phyloP scores from a whole-genome alignment of 2,888 invertebrate species.

The Ormyrus pomaceus region DNA sequence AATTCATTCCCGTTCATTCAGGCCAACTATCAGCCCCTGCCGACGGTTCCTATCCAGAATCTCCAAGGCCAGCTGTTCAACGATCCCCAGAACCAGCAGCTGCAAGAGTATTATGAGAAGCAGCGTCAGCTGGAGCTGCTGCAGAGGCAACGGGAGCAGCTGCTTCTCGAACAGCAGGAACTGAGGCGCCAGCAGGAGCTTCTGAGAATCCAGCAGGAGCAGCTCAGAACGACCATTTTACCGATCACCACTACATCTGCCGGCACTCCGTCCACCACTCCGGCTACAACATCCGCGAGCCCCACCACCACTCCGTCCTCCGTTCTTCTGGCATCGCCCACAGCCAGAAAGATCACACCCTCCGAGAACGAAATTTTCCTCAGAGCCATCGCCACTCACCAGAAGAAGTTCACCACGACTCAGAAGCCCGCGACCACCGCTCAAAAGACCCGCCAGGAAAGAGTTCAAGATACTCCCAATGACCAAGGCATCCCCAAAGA shows the following conservation, averaged over 20 bases:
- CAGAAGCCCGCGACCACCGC: slow-evolving; percentile 54
- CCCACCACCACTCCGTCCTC: slow-evolving; percentile 62
- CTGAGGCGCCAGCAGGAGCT: slow-evolving; percentile 87
- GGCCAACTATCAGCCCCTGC: slow-evolving; percentile 53
- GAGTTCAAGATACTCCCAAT: slow-evolving; percentile 56
- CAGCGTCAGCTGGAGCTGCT: slow-evolving; percentile 82
- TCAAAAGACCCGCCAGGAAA: slow-evolving; percentile 59
- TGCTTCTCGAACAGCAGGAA: slow-evolving; percentile 87
- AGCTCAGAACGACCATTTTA: slow-evolving; percentile 77
- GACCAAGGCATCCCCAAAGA: slow-evolving; percentile 63
- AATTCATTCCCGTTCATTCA: slow-evolving; percentile 55
- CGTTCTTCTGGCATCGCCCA: slow-evolving; percentile 67
- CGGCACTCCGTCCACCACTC: slow-evolving; percentile 64
- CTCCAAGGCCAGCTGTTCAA: slow-evolving; percentile 72
- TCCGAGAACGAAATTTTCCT: slow-evolving; percentile 71
- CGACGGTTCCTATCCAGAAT: slow-evolving; percentile 60
- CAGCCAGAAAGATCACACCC: slow-evolving; percentile 69
- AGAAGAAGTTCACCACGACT: slow-evolving; percentile 69
- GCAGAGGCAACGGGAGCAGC: slow-evolving; percentile 84
- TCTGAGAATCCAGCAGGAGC: slow-evolving; percentile 85
- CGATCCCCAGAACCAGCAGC: slow-evolving; percentile 77
- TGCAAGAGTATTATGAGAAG: slow-evolving; percentile 79
- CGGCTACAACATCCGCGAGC: slow-evolving; percentile 61
- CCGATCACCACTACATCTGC: slow-evolving; percentile 51
- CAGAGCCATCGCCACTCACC: slow-evolving; percentile 72